Evolutionary conservation across 1,140 invertebrate species (phyloP), one percentile per base, ranked within the genome.

Genomic region (Trachymyrmex septentrionalis): DNA sequence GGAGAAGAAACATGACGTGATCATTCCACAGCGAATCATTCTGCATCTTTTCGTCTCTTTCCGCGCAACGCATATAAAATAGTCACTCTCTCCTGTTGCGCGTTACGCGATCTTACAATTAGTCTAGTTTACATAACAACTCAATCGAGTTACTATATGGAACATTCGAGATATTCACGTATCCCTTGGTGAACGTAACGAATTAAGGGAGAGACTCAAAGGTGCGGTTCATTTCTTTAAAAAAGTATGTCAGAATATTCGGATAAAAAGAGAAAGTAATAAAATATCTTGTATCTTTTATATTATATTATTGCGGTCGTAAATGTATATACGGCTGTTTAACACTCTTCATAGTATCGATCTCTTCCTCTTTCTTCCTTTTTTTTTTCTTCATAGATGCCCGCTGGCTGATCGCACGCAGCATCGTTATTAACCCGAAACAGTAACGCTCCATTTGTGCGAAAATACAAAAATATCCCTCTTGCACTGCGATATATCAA

Each of bases 401-500:
- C 57, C 27, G 30, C n/a, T 48, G 50, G 24, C 38, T 59, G 69
- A 44, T 30, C 5, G 55, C 5, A 82, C 14, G 19, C 44, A 59
- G 30, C 57, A 48, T 84, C 44, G 38, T 21, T 73, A n/a, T 84
- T 84, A 84, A 84, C 34, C 27, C 24, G n/a, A 75, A 48, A 48
- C 44, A 34, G 34, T 48, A 59, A 24, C 30, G 53, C 6, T 82
- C 38, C 24, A 44, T 59, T 82, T 73, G 34, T 19, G 44, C 7
- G 55, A 44, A 71, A 14, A 81, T 69, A 81, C n/a, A 81, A 81
- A 69, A 69, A 69, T 81, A 67, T 81, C 10, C 66, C 50, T 19
- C 57, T 82, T 82, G n/a, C 53, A 53, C 4, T 12, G 34, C 34
- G 21, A 19, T 55, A 38, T 34, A 38, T 38, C 50, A 16, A n/a